These are phyloP conservation scores for Nerophis lumbriciformis DNA, from an alignment of 2,113 vertebrate species.

Conservation along the genomic window DNA sequence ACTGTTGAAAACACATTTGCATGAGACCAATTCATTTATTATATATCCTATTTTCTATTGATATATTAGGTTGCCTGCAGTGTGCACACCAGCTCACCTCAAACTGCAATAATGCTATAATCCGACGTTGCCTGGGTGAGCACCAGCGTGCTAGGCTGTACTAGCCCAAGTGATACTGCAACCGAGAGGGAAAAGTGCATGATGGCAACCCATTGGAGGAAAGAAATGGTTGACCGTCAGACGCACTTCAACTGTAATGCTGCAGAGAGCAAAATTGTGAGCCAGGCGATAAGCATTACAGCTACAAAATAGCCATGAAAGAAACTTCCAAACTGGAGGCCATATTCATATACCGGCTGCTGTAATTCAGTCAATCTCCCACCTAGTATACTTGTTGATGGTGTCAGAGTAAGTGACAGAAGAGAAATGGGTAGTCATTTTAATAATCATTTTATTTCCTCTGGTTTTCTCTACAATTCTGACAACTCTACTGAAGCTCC, in stretches of 20 bases:
- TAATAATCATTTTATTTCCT: too few species aligned
- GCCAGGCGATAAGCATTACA: not conserved
- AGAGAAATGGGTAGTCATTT: too few species aligned
- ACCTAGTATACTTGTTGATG: too few species aligned
- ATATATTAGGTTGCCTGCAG: not conserved
- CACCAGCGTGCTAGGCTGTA: not conserved
- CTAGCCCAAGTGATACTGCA: not conserved
- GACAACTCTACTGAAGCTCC: too few species aligned
- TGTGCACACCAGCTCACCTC: not conserved
- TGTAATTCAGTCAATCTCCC: too few species aligned
- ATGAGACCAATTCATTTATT: not conserved
- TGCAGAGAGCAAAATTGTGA: not conserved
- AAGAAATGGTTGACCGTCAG: not conserved
- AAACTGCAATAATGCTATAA: not conserved
- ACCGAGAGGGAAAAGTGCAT: not conserved
- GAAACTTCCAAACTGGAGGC: not conserved
- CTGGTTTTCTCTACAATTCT: too few species aligned
- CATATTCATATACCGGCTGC: too few species aligned
- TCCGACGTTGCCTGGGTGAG: not conserved
- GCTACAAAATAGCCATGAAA: not conserved
- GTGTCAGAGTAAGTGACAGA: too few species aligned
- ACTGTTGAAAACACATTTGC: conserved; percentile 6
- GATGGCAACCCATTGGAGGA: not conserved
- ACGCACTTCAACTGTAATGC: not conserved
- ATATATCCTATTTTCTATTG: not conserved